A percentile compares a stretch with the other conserved stretches of the same genome.
Evolutionary conservation across 2,113 vertebrate genomes (phyloP).

Genomic region (Baryphthengus martii): DNA sequence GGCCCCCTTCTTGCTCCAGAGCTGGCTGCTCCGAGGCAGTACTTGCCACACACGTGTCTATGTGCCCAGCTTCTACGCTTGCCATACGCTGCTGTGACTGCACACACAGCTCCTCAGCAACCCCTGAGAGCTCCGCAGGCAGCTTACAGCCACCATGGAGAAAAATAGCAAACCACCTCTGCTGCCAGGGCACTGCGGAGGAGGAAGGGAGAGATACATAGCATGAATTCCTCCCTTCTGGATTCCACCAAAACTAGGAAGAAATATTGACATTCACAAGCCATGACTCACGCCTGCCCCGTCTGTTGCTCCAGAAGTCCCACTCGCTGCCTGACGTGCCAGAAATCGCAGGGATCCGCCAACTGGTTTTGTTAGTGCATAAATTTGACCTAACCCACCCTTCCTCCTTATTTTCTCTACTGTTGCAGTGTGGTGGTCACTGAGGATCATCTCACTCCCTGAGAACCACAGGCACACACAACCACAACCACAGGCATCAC

Average conservation of each 20-base stretch:
- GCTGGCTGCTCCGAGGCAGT: background rate
- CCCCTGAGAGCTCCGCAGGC: background rate
- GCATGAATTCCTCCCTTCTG: background rate
- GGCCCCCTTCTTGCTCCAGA: background rate
- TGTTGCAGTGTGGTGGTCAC: background rate
- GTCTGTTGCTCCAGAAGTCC: background rate
- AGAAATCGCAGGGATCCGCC: background rate
- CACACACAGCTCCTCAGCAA: background rate
- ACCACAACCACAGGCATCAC: rapidly evolving
- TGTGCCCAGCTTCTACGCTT: rapidly evolving
- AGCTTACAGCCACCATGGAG: background rate
- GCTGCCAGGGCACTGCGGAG: background rate
- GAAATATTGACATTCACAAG: slow-evolving; percentile 5
- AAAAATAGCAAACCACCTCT: background rate
- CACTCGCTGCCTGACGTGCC: background rate
- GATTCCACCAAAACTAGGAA: background rate
- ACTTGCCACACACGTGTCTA: rapidly evolving
- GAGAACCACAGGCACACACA: too few relatives aligned
- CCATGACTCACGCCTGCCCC: background rate
- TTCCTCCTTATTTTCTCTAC: background rate
- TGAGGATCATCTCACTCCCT: background rate
- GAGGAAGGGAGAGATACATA: background rate
- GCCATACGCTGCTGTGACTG: rapidly evolving
- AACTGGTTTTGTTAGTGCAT: background rate
- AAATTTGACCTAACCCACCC: background rate